Conservation (phyloP, 2,888 invertebrate genomes). For the Agrochola circellaris region DNA sequence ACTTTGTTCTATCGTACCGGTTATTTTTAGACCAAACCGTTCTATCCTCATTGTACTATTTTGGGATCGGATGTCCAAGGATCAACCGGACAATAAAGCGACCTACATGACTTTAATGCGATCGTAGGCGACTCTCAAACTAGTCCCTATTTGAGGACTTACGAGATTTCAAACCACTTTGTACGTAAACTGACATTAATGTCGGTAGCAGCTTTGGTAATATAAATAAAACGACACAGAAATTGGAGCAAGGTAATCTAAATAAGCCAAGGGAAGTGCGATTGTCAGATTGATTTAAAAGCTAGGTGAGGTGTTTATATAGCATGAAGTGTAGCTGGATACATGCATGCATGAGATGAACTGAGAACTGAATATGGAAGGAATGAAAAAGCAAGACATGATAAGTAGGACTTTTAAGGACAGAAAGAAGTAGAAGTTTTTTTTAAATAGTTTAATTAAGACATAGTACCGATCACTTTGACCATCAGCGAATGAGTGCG, state of each 20-base stretch:
- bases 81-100: slow-evolving; percentile 53
- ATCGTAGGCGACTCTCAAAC: slow-evolving; percentile 52
- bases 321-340: not conserved
- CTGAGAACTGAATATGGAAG: not conserved
- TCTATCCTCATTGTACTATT: slow-evolving; percentile 61
- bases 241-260: slow-evolving; percentile 48
- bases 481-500: slow-evolving; percentile 3
- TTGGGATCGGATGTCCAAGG: slow-evolving; percentile 59
- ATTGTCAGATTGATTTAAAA: slow-evolving; percentile 33
- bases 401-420: not conserved
- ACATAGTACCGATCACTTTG: not conserved
- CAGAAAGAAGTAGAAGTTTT: not conserved
- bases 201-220: slow-evolving; percentile 24
- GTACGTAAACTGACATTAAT: slow-evolving; percentile 18
- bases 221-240: slow-evolving; percentile 47
- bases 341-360: not conserved
- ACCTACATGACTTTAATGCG: slow-evolving; percentile 50
- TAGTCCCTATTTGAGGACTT: slow-evolving; percentile 37
- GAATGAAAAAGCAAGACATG: not conserved
- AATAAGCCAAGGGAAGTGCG: slow-evolving; percentile 39
- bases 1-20: slow-evolving; percentile 39
- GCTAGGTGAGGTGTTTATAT: slow-evolving; percentile 19
- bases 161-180: slow-evolving; percentile 36
- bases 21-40: slow-evolving; percentile 45
- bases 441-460: not conserved